These are phyloP conservation scores for Patella depressa DNA, from an alignment of 2,888 invertebrate species.

Conservation along the genomic window DNA sequence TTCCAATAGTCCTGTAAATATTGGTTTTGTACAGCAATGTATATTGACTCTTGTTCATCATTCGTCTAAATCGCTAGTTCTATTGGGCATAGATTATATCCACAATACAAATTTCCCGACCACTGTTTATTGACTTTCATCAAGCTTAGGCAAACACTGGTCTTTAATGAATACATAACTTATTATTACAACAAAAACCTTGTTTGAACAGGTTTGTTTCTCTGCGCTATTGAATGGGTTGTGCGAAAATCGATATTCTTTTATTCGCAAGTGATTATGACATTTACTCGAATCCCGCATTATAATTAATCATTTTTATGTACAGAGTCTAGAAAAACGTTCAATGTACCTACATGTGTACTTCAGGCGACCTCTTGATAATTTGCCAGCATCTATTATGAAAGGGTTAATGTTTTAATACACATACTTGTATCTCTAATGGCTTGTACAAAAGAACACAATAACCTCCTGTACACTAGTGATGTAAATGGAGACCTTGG, in stretches of 20 bases:
- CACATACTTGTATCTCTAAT: background rate
- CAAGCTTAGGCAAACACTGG: background rate
- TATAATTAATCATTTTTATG: background rate
- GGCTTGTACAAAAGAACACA: background rate
- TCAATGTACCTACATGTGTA: background rate
- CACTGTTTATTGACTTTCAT: background rate
- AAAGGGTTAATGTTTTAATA: conserved; percentile 3
- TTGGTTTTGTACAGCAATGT: conserved; percentile 5
- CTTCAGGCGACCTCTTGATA: background rate
- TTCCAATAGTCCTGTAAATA: conserved; percentile 7
- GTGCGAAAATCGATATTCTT: background rate
- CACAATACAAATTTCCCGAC: conserved; percentile 8
- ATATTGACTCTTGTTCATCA: conserved; percentile 6
- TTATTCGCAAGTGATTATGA: background rate
- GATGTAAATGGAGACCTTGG: too few relatives aligned
- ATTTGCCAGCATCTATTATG: too few relatives aligned
- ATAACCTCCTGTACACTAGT: too few relatives aligned
- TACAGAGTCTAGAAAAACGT: conserved; percentile 3
- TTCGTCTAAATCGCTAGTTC: background rate
- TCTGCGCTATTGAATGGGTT: background rate
- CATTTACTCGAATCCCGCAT: background rate
- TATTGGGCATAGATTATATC: conserved; percentile 5
- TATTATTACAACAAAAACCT: conserved; percentile 7
- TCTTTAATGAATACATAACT: conserved; percentile 7
- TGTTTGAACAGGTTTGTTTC: conserved; percentile 5